Conservation (phyloP, 2,797 vertebrate species). For the Xyrichtys novacula region DNA sequence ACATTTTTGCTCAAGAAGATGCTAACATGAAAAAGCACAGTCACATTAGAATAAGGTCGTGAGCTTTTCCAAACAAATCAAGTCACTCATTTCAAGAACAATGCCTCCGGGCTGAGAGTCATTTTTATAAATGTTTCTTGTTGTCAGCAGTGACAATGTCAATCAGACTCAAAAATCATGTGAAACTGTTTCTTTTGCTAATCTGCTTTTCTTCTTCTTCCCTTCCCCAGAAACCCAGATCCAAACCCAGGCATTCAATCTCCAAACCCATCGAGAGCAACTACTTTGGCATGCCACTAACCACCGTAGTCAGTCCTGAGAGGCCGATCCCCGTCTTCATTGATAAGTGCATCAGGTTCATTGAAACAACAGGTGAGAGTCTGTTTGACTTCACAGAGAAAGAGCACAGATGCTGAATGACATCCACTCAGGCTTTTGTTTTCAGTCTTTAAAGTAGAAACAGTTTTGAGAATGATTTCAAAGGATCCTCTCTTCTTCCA, state of each 20-base stretch:
- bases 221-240: conserved; percentile 87
- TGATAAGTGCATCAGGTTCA: conserved; percentile 95
- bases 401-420: not conserved
- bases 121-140: conserved; percentile 23
- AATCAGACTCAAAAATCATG: conserved; percentile 26
- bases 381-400: not conserved
- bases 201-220: conserved; percentile 12
- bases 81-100: conserved; percentile 35
- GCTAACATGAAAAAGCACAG: conserved; percentile 11
- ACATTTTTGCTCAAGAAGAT: conserved; percentile 8
- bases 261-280: conserved; percentile 94
- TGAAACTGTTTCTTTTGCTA: not conserved
- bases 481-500: conserved; percentile 13
- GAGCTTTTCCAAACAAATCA: conserved; percentile 2
- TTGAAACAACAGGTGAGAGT: conserved; percentile 91
- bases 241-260: conserved; percentile 91
- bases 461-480: conserved; percentile 20
- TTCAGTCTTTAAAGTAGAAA: conserved; percentile 21
- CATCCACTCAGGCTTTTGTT: not conserved
- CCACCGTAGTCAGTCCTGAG: conserved; percentile 87
- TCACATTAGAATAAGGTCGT: conserved; percentile 23
- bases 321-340: conserved; percentile 95
- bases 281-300: conserved; percentile 94
- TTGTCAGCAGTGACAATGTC: conserved; percentile 12
- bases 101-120: not conserved